These are phyloP conservation scores for Sebastes cheni DNA, from an alignment of 2,797 vertebrate genomes.

Conservation along the genomic window DNA sequence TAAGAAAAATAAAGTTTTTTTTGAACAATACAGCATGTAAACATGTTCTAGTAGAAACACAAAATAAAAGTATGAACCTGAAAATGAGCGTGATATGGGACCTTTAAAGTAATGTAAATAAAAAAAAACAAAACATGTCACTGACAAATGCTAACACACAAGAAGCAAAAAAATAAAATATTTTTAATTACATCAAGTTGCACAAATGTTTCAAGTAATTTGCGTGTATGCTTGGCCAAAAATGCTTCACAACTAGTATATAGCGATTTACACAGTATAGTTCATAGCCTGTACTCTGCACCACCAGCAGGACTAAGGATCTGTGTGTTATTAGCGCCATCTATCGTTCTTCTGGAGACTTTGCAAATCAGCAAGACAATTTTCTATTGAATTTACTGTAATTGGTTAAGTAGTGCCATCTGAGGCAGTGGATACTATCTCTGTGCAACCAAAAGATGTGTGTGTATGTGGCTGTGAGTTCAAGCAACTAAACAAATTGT, in stretches of 20 bases:
- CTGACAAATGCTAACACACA: background rate
- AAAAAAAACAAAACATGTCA: no score
- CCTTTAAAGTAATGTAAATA: background rate
- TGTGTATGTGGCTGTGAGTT: background rate
- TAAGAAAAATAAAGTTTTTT: no score
- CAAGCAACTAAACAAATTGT: background rate
- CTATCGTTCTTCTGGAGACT: constrained; percentile 45
- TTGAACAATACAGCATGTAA: no score
- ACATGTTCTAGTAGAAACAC: no score
- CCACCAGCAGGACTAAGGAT: background rate
- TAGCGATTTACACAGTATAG: background rate
- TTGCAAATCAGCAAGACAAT: background rate
- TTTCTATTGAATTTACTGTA: background rate
- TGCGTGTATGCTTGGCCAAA: background rate
- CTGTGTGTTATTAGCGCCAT: constrained; percentile 53
- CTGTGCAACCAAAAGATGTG: background rate
- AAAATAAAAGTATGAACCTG: no score
- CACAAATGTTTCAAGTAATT: background rate
- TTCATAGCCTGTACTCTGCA: background rate
- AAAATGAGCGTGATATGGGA: no score
- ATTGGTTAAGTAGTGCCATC: background rate
- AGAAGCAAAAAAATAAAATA: background rate
- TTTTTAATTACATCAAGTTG: background rate
- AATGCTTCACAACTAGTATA: background rate
- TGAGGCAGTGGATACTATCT: background rate